A percentile compares a stretch with the other conserved stretches of the same genome.
These are phyloP conservation scores for Vultur gryphus DNA, from an alignment of 2,797 vertebrate genomes.

Conservation along the genomic window DNA sequence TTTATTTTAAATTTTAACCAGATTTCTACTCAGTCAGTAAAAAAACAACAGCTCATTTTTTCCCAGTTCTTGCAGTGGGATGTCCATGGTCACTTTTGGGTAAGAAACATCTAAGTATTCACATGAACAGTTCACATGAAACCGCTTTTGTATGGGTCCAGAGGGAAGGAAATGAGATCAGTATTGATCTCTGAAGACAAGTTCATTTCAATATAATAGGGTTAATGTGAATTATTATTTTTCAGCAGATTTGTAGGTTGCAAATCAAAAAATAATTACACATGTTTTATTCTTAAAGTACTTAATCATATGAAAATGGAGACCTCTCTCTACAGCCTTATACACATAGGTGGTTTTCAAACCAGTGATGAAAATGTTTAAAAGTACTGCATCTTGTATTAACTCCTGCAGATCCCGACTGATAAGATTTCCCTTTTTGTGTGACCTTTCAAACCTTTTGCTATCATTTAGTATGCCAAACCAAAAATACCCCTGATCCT, in stretches of 20 bases:
- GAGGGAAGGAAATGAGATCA: neutral
- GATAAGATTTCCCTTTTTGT: neutral
- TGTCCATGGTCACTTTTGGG: neutral
- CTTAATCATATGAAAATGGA: neutral
- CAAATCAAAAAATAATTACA: neutral
- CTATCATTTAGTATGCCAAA: neutral
- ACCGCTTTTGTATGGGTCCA: neutral
- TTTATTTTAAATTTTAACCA: neutral
- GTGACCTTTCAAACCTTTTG: neutral
- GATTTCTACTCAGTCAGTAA: neutral
- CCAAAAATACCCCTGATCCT: neutral
- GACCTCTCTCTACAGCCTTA: neutral
- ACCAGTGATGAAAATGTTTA: neutral
- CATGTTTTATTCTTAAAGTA: neutral
- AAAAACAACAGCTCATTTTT: neutral
- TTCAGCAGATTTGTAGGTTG: neutral
- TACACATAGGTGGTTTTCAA: neutral
- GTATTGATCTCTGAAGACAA: neutral
- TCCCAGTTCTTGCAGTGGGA: neutral
- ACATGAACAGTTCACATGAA: neutral
- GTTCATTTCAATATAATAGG: neutral
- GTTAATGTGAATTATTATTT: neutral
- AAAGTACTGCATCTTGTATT: neutral
- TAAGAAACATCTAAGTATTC: neutral
- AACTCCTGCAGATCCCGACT: neutral